Evolutionary conservation across 2,888 invertebrate species (phyloP), one percentile per base, ranked within the genome.

Genomic region (Archaeoteleia sp.): DNA sequence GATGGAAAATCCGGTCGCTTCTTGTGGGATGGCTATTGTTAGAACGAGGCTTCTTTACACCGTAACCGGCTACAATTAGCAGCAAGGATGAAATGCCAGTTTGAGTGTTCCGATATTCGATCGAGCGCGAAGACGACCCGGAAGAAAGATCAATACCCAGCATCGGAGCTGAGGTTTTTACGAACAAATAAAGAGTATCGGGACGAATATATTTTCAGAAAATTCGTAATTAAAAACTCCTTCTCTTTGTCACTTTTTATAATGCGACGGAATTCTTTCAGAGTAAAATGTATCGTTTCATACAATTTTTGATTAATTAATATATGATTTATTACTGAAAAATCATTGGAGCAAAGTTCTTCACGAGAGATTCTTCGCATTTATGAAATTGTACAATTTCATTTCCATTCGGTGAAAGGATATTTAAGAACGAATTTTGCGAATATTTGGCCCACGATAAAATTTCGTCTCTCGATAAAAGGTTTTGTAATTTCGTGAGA

Each of bases 61-160:
- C 32, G 30, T 53, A 51, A 35, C 46, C 29, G 40, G 53, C 54
- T 48, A 66, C 66, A 66, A 66, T 58, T 66, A 66, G 57, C 51
- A 51, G 39, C 57, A 57, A 65, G 58, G 53, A 58, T 65, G 49
- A 30, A 62, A 51, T 20, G 30, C 30, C 42, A 43, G 43, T 37
- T 43, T 32, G 15, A 45, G n/a, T 15, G 57, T 51, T 57, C 17
- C 40, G 51, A 65, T 58, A 53, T 23, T 45, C 53, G 45, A 53
- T 65, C 51, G 53, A 51, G 45, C 46, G 57, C 63, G 30, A 57
- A 57, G 45, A 65, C 51, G 57, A 57, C 55, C 45, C 46, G 53
- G 46, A 53, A 65, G 51, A 14, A 57, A 40, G 51, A 65, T 65
- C 65, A 39, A 63, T 57, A 63, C 42, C 20, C 49, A 29, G 3